Evolutionary conservation across 37 sponge, comb jelly and placozoan genomes (phyloP).

Genomic region (Chondrosia reniformis): DNA sequence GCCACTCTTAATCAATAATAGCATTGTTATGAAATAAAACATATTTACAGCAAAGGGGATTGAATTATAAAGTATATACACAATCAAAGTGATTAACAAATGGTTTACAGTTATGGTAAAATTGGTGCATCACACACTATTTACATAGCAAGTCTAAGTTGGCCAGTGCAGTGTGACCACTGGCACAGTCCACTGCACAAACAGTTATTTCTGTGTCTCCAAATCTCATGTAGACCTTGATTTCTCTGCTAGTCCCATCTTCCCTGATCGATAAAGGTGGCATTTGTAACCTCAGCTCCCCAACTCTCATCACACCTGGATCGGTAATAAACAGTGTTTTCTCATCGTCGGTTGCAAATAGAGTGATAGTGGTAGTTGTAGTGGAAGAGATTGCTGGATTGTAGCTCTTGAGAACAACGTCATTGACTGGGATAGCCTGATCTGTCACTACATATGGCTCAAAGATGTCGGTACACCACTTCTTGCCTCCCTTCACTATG

Average conservation of each 20-base stretch:
- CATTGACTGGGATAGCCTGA: constrained; percentile 64
- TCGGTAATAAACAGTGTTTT: constrained; percentile 61
- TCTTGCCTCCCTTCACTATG: constrained; percentile 54
- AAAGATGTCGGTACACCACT: constrained; percentile 82
- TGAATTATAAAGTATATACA: no score
- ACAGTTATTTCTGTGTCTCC: constrained; percentile 71
- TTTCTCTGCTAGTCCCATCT: constrained; percentile 27
- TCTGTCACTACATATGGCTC: constrained; percentile 74
- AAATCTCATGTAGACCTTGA: constrained; percentile 64
- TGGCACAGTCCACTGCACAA: constrained; percentile 52
- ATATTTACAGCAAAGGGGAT: no score
- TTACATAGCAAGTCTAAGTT: constrained; percentile 58
- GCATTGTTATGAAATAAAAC: no score
- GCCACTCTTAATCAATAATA: no score
- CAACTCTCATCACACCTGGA: constrained; percentile 60
- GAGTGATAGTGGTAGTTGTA: constrained; percentile 60
- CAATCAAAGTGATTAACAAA: no score
- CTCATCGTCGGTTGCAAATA: constrained; percentile 58
- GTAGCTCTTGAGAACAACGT: constrained; percentile 62
- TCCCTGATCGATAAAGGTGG: constrained; percentile 30
- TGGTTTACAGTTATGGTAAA: no score
- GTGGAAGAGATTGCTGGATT: constrained; percentile 40
- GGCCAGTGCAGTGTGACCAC: constrained; percentile 44
- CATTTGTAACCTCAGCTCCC: constrained; percentile 61
- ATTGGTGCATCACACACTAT: constrained; percentile 8